Evolutionary conservation across 2,888 invertebrate genomes (phyloP), one percentile per base, ranked within the genome.

Genomic region (Dorcus hopei): DNA sequence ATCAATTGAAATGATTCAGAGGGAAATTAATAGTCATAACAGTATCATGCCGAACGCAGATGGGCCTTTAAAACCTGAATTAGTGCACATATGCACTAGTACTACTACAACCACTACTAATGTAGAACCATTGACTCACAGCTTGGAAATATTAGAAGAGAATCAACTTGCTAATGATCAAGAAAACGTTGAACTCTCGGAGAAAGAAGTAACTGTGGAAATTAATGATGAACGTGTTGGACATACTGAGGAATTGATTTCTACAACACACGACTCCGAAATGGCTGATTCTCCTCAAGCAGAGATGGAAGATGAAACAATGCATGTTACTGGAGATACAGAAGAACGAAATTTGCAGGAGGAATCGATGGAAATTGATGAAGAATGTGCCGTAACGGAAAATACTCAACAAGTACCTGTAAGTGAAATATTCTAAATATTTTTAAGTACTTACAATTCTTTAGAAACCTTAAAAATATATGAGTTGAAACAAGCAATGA

Each of bases 1-100:
- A 67, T 77, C 78, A 1, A 79, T 79, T 19, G 79, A 79, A 63
- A 72, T 78, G 74, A 79, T 79, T 48, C 77, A 78, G 61, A 71
- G 74, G 64, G 78, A 77, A 65, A 77, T 77, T 38, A 72, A 76
- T 48, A 70, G 67, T 54, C 72, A 71, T 61, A 66, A 65, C 45
- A n/a, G 8, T 9, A 14, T 23, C 14, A 14, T n/a, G 26, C 38
- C 40, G 3, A 39, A 41, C n/a, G 38, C 14, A 19, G 45, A 43
- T 6, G 38, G 8, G 6, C 47, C 50, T 8, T 45, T 54, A 4
- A 19, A 42, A 33, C 7, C 26, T 6, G 26, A 33, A 5, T 33
- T 33, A 33, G 26, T 33, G 26, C 26, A 16, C n/a, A 6, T 19
- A 48, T 48, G 19, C 7, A 14, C 58, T 7, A 19, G 9, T 19